Conservation (phyloP, 2,113 vertebrate species). For the Ceuthmochares aereus region DNA sequence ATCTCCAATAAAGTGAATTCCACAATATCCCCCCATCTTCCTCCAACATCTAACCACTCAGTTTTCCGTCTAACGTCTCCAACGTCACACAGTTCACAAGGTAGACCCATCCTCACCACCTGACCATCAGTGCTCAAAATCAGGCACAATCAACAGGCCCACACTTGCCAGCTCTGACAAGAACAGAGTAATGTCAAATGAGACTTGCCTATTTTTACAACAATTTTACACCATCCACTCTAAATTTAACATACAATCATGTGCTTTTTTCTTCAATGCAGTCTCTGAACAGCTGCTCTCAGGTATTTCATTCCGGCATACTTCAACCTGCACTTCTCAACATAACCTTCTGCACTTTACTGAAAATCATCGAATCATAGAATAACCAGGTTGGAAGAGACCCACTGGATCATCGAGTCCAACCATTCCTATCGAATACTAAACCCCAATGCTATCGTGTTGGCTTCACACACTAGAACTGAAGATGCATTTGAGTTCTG, state of each 20-base stretch:
- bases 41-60: background rate
- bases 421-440: too few relatives aligned
- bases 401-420: too few relatives aligned
- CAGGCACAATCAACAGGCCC: background rate
- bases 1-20: background rate
- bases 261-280: background rate
- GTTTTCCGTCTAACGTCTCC: background rate
- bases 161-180: background rate
- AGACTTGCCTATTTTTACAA: background rate
- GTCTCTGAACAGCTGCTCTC: background rate
- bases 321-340: background rate
- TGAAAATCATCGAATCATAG: too few relatives aligned
- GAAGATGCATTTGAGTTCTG: background rate
- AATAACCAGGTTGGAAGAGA: too few relatives aligned
- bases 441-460: accelerated
- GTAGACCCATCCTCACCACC: background rate
- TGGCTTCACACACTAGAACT: background rate
- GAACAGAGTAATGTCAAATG: background rate
- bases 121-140: background rate
- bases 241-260: background rate
- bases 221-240: background rate
- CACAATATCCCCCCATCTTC: background rate
- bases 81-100: background rate
- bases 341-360: background rate
- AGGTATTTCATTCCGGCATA: background rate